phyloP scores from a whole-genome alignment of 2,888 invertebrate species.

The Latrodectus hesperus region DNA sequence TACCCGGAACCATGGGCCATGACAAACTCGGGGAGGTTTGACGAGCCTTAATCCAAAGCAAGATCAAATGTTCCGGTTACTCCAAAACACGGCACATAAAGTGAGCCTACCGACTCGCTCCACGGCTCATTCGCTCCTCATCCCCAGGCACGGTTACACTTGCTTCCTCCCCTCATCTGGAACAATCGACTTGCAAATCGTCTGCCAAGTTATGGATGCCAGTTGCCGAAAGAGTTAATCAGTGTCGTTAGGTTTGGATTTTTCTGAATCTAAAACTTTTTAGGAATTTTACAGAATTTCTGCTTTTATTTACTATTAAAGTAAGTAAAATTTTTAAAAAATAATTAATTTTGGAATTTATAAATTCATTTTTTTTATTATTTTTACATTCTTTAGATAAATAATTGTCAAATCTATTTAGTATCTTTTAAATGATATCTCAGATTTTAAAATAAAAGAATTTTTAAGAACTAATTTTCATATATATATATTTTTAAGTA shows the following conservation, averaged over 20 bases:
- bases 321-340: too few species aligned
- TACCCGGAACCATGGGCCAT: neutral
- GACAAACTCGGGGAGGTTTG: neutral
- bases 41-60: neutral
- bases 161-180: neutral
- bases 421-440: too few species aligned
- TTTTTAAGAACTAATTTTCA: too few species aligned
- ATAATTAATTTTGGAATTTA: too few species aligned
- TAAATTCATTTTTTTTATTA: too few species aligned
- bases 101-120: slow-evolving; percentile 8
- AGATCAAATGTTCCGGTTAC: neutral
- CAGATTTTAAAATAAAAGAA: too few species aligned
- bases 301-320: too few species aligned
- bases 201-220: neutral
- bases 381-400: too few species aligned
- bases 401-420: too few species aligned
- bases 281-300: too few species aligned
- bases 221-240: neutral
- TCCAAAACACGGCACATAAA: slow-evolving; percentile 10
- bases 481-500: too few species aligned
- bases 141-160: neutral
- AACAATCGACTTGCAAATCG: neutral
- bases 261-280: neutral
- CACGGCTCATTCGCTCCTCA: slow-evolving; percentile 13
- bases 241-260: neutral